A percentile compares a stretch with the other conserved stretches of the same genome.
Conservation (phyloP, 2,888 invertebrate species). For the Agriotes lineatus region DNA sequence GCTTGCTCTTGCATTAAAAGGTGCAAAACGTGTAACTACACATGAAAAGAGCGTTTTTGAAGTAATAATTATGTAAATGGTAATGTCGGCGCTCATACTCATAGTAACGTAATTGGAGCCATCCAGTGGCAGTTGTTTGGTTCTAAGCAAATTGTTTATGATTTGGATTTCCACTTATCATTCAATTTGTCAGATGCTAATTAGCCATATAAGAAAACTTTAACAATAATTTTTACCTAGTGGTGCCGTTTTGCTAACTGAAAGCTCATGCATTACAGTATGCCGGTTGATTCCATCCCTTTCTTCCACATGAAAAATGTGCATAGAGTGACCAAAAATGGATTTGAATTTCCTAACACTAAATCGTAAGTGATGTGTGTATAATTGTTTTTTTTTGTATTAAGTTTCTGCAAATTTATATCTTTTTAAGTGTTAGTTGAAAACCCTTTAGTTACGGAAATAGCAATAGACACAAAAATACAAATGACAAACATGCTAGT, state of each 20-base stretch:
- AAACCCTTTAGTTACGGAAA: too few relatives aligned
- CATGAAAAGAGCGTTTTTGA: too few relatives aligned
- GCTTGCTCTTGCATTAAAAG: too few relatives aligned
- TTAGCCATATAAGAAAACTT: conserved; percentile 19
- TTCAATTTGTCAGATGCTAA: conserved; percentile 25
- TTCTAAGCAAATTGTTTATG: not conserved
- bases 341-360: conserved; percentile 27
- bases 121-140: not conserved
- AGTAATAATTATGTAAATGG: too few relatives aligned
- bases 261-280: not conserved
- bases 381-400: too few relatives aligned
- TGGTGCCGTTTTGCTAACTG: not conserved
- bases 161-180: conserved; percentile 9
- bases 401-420: too few relatives aligned
- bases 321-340: conserved; percentile 4
- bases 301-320: conserved; percentile 22
- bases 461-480: too few relatives aligned
- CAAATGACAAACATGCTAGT: too few relatives aligned
- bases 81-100: not conserved
- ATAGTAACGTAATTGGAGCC: not conserved
- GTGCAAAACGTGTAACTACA: too few relatives aligned
- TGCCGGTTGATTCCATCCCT: not conserved
- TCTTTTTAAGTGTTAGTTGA: too few relatives aligned
- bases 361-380: conserved; percentile 25
- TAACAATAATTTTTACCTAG: conserved; percentile 8